phyloP scores from a whole-genome alignment of 2,797 vertebrate species.

The Capromys pilorides region DNA sequence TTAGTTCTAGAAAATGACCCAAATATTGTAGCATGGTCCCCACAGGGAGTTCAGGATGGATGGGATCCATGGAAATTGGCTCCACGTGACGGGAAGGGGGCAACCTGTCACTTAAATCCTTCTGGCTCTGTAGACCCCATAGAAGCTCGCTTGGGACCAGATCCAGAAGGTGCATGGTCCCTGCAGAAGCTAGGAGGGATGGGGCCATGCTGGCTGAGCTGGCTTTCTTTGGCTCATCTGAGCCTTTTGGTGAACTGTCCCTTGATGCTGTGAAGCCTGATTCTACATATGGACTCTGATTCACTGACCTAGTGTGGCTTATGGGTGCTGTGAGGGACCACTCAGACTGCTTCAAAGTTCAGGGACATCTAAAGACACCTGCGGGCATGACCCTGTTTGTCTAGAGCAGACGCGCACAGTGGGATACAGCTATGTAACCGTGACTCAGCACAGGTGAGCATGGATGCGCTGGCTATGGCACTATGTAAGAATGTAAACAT shows the following conservation, averaged over 20 bases:
- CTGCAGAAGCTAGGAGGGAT: not conserved
- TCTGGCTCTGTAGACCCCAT: not conserved
- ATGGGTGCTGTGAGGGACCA: too few relatives aligned
- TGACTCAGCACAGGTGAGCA: too few relatives aligned
- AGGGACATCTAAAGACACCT: too few relatives aligned
- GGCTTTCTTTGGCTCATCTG: not conserved
- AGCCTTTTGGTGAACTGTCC: not conserved
- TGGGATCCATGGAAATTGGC: not conserved
- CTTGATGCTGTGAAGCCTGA: not conserved
- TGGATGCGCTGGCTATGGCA: too few relatives aligned
- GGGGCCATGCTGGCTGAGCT: rapidly evolving
- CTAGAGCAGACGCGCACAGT: too few relatives aligned
- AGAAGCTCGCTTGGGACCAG: not conserved
- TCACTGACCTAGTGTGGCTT: not conserved
- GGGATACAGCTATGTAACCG: too few relatives aligned
- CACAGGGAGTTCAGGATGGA: not conserved
- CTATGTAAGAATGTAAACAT: too few relatives aligned
- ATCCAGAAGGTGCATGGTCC: not conserved
- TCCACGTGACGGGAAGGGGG: not conserved
- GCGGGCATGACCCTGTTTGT: too few relatives aligned
- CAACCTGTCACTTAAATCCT: not conserved
- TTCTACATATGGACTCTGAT: not conserved
- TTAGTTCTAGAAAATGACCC: not conserved
- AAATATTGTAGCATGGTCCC: not conserved
- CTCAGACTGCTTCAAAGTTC: too few relatives aligned